phyloP scores from a whole-genome alignment of 1,140 invertebrate species.

The Drosophila orena region DNA sequence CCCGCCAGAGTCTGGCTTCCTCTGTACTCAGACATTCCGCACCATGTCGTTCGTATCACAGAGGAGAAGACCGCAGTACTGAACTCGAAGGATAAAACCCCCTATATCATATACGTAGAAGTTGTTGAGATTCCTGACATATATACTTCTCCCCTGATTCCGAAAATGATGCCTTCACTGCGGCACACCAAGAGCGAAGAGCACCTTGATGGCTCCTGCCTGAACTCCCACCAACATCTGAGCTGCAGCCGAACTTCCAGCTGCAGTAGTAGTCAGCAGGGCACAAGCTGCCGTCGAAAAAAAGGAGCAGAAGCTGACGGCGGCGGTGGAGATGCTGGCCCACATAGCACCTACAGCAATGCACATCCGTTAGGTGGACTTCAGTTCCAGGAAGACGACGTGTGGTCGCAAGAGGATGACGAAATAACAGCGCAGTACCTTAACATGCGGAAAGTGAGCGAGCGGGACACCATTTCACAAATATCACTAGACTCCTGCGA shows the following conservation, averaged over 20 bases:
- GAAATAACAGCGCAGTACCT: conserved; percentile 89
- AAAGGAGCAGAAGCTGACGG: conserved; percentile 28
- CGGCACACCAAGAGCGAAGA: conserved; percentile 97
- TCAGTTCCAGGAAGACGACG: conserved; percentile 79
- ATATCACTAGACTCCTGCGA: conserved; percentile 96
- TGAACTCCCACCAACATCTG: conserved; percentile 63
- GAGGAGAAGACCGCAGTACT: conserved; percentile 97
- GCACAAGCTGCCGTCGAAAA: conserved; percentile 68
- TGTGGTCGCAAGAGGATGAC: conserved; percentile 98
- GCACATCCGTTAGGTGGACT: conserved; percentile 60
- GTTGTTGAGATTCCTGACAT: conserved; percentile 96
- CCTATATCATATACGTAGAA: conserved; percentile 99
- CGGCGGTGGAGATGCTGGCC: conserved; percentile 41
- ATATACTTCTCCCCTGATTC: conserved; percentile 91
- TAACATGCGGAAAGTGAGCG: conserved; percentile 87
- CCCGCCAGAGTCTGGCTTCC: conserved; percentile 99
- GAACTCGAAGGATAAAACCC: conserved; percentile 99
- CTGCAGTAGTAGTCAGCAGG: conserved; percentile 71
- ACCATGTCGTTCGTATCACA: conserved; percentile 95
- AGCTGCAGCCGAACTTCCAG: conserved; percentile 71
- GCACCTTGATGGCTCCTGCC: conserved; percentile 77
- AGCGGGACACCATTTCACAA: conserved; percentile 95
- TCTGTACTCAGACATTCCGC: conserved; percentile 96
- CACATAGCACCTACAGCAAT: conserved; percentile 29
- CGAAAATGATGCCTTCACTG: conserved; percentile 91